Percentiles rank a stretch among this genome's conserved stretches.
Evolutionary conservation across 2,888 invertebrate genomes (phyloP).

Genomic region (Tipula vernalis): DNA sequence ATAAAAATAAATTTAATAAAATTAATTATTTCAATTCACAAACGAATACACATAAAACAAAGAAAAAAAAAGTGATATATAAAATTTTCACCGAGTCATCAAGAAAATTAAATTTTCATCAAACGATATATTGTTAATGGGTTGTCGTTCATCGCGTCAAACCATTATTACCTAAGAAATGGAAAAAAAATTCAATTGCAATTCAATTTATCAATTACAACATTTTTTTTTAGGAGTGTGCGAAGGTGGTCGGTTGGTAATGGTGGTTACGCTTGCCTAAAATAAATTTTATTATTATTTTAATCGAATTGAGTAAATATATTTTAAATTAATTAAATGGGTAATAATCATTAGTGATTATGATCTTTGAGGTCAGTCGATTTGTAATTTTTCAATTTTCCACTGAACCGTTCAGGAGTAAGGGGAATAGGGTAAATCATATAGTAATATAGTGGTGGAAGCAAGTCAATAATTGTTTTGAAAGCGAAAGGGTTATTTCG

Average conservation of each 20-base stretch:
- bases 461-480: neutral
- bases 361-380: neutral
- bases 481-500: neutral
- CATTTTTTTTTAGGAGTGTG: neutral
- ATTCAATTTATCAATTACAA: neutral
- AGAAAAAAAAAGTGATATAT: neutral
- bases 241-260: neutral
- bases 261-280: neutral
- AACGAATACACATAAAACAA: neutral
- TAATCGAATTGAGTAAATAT: neutral
- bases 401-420: neutral
- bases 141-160: neutral
- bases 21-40: neutral
- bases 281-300: neutral
- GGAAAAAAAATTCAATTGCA: neutral
- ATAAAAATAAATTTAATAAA: constrained; percentile 4
- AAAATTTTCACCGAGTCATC: neutral
- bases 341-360: neutral
- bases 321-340: neutral
- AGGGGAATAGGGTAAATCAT: neutral
- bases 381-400: neutral
- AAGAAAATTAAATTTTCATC: neutral
- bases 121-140: neutral
- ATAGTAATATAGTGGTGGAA: neutral
- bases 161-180: neutral